A percentile compares a stretch with the other conserved stretches of the same genome.
phyloP scores from a whole-genome alignment of 2,113 vertebrate species.

The Lampris megalopsis region DNA sequence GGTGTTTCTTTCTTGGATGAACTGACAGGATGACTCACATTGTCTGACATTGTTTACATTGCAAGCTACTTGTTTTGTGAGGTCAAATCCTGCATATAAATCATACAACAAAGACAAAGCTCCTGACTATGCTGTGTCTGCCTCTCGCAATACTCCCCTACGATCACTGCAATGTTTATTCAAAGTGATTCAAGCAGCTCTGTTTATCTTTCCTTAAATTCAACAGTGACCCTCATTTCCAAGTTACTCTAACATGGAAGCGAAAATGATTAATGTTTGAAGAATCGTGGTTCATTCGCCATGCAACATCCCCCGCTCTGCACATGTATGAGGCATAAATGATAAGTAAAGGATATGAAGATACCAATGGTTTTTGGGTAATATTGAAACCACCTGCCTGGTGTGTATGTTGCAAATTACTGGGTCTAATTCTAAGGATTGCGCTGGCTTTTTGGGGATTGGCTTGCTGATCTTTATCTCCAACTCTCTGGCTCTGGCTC shows the following conservation, averaged over 20 bases:
- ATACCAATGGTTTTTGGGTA: slow-evolving; percentile 2
- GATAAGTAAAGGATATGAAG: neutral
- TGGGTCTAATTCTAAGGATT: slow-evolving; percentile 33
- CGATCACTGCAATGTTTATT: slow-evolving; percentile 6
- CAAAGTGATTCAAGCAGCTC: neutral
- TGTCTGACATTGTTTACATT: slow-evolving; percentile 1
- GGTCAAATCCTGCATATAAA: neutral
- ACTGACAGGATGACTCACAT: neutral
- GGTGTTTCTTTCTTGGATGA: neutral
- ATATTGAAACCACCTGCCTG: slow-evolving; percentile 54
- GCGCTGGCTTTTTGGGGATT: slow-evolving; percentile 16
- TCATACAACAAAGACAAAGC: neutral
- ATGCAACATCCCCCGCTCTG: neutral
- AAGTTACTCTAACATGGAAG: slow-evolving; percentile 4
- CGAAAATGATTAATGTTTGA: neutral
- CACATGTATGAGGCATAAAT: slow-evolving; percentile 16
- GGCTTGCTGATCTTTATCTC: slow-evolving; percentile 25
- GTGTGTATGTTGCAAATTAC: slow-evolving; percentile 35
- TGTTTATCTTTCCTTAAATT: slow-evolving; percentile 19
- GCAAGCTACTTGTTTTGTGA: slow-evolving; percentile 7
- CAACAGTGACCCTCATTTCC: neutral
- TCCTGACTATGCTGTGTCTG: neutral
- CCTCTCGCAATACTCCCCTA: neutral
- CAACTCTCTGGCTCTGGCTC: neutral
- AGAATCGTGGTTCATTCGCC: neutral